These are phyloP conservation scores for Lobophora halterata DNA, from an alignment of 2,888 invertebrate genomes.

Conservation along the genomic window DNA sequence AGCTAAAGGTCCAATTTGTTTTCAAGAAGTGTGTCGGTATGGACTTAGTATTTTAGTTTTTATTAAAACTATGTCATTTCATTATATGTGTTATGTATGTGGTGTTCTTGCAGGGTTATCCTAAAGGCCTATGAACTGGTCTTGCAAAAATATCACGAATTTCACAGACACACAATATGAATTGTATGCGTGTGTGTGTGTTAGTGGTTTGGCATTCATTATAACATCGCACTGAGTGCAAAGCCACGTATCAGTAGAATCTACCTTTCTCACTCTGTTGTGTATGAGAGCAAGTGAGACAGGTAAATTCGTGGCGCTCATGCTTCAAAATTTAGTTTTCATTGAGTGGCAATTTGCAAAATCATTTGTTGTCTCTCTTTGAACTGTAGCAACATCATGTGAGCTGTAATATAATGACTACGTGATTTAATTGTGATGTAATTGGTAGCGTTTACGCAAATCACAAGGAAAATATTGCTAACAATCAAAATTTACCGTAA, in stretches of 20 bases:
- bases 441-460: neutral
- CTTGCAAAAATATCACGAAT: constrained; percentile 32
- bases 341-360: constrained; percentile 24
- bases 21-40: constrained; percentile 13
- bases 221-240: constrained; percentile 34
- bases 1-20: constrained; percentile 9
- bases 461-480: constrained; percentile 1
- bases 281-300: constrained; percentile 7
- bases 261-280: constrained; percentile 14
- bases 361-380: constrained; percentile 22
- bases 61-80: neutral
- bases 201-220: constrained; percentile 45
- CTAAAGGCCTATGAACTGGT: constrained; percentile 37
- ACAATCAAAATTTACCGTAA: neutral
- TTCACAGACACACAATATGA: constrained; percentile 62
- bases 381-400: constrained; percentile 22
- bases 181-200: constrained; percentile 72
- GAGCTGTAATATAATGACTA: constrained; percentile 15
- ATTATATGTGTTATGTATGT: too few species aligned
- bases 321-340: constrained; percentile 31
- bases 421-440: neutral
- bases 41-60: neutral
- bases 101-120: too few species aligned
- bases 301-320: constrained; percentile 21
- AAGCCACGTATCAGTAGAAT: constrained; percentile 21